These are phyloP conservation scores for Drosophila cognata DNA, from an alignment of 2,888 invertebrate genomes.

Conservation along the genomic window DNA sequence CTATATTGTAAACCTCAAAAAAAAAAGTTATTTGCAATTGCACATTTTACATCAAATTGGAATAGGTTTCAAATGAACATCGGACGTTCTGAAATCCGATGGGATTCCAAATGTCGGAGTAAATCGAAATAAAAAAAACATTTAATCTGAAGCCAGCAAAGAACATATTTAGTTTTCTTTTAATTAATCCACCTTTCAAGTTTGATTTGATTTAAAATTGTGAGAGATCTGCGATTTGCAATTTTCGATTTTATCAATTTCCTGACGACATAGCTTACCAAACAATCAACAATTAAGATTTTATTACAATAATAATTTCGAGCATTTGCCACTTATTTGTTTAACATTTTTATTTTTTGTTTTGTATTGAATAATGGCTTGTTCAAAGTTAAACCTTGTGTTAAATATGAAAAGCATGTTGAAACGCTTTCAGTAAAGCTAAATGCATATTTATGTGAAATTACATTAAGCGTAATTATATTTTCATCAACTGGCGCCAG, in stretches of 20 bases:
- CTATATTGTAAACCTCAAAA: background rate
- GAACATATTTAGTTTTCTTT: background rate
- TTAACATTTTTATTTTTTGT: background rate
- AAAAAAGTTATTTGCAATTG: background rate
- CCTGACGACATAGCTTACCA: background rate
- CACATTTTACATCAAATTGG: background rate
- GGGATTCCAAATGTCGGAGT: background rate
- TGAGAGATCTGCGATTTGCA: background rate
- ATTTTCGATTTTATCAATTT: background rate
- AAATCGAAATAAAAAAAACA: background rate
- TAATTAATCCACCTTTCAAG: background rate
- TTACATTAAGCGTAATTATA: conserved; percentile 47
- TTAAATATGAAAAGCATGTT: conserved; percentile 24
- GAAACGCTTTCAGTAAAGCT: conserved; percentile 41
- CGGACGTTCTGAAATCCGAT: background rate
- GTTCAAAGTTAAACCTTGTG: conserved; percentile 3
- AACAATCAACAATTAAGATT: background rate
- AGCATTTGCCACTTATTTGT: background rate
- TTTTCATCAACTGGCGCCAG: conserved; percentile 40
- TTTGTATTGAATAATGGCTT: background rate
- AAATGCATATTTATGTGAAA: conserved; percentile 35
- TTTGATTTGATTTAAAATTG: background rate
- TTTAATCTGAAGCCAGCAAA: background rate
- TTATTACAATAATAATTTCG: background rate
- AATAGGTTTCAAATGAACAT: background rate